phyloP scores from a whole-genome alignment of 2,113 vertebrate species.

The Holacanthus passer region DNA sequence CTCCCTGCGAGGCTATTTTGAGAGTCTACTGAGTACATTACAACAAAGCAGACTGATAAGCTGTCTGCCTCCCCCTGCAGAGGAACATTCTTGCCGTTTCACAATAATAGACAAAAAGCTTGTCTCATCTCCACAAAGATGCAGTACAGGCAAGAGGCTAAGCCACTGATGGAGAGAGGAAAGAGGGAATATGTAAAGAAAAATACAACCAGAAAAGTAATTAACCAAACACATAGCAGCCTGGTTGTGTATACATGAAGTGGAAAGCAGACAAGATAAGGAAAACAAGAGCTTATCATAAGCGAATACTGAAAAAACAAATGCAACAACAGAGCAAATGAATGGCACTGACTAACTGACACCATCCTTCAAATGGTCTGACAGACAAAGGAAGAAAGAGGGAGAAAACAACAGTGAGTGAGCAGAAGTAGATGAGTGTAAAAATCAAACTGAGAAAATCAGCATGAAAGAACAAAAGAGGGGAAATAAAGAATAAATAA shows the following conservation, averaged over 20 bases:
- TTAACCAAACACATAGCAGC: slow-evolving; percentile 2
- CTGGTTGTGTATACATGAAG: not conserved
- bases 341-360: not conserved
- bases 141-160: not conserved
- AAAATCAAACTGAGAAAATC: not conserved
- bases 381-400: not conserved
- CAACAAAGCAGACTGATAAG: slow-evolving; percentile 17
- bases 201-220: slow-evolving; percentile 15
- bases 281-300: not conserved
- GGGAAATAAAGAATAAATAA: not conserved
- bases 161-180: not conserved
- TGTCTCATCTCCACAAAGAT: not conserved
- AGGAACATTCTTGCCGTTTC: slow-evolving; percentile 11
- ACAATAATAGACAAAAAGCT: slow-evolving; percentile 25
- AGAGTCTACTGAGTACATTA: slow-evolving; percentile 7
- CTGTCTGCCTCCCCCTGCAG: not conserved
- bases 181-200: not conserved
- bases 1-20: not conserved
- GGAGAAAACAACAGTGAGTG: not conserved
- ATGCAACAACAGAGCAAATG: not conserved
- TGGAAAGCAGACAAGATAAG: slow-evolving; percentile 9
- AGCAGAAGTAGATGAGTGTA: not conserved
- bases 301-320: slow-evolving; percentile 2
- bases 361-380: slow-evolving; percentile 1
- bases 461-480: not conserved